phyloP scores from a whole-genome alignment of 1,140 invertebrate genomes.

The Camponotus floridanus region DNA sequence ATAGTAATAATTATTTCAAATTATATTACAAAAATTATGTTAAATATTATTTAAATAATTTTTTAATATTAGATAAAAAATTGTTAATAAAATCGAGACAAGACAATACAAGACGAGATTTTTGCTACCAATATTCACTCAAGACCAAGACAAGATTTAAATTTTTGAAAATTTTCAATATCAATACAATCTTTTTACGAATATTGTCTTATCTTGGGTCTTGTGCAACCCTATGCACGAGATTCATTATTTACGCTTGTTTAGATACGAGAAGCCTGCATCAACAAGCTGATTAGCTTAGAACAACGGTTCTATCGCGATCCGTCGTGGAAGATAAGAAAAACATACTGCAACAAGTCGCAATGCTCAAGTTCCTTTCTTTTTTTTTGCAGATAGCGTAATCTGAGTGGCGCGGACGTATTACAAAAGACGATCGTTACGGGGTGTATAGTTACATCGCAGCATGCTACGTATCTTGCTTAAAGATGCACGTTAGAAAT shows the following conservation, averaged over 20 bases:
- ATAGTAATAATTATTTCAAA: no score
- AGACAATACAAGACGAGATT: no score
- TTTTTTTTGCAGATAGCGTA: conserved; percentile 2
- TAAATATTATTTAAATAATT: no score
- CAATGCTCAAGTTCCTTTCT: background rate
- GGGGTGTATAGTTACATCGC: background rate
- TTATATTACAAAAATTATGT: no score
- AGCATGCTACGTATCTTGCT: background rate
- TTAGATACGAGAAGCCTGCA: background rate
- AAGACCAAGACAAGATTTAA: no score
- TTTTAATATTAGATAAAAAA: no score
- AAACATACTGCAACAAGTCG: background rate
- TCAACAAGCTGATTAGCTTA: conserved; percentile 11
- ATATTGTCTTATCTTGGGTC: no score
- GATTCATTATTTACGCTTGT: conserved; percentile 22
- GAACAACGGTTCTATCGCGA: background rate
- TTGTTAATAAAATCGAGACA: no score
- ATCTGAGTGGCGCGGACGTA: background rate
- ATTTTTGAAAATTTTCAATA: no score
- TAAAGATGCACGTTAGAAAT: conserved; percentile 25
- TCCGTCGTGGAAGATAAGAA: conserved; percentile 15
- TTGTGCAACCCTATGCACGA: no score
- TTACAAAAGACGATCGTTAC: conserved; percentile 36
- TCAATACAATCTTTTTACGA: no score
- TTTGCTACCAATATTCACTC: no score